Evolutionary conservation across 2,113 vertebrate species (phyloP).

Genomic region (Cebidichthys violaceus): DNA sequence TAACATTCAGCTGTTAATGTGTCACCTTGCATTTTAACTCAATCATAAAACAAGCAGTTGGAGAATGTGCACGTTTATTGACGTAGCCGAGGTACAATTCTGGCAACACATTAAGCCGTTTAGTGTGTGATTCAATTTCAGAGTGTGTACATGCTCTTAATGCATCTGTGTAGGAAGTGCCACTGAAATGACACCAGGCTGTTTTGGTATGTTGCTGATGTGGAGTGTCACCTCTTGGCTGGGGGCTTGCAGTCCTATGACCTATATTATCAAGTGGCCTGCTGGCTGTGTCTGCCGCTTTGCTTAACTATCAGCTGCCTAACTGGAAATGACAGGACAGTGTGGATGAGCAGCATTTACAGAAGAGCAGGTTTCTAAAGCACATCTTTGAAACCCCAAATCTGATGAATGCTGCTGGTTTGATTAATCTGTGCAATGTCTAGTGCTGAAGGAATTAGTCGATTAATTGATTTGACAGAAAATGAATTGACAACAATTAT

Average conservation of each 20-base stretch:
- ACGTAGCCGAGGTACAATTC: conserved; percentile 33
- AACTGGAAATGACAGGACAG: conserved; percentile 70
- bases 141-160: conserved; percentile 46
- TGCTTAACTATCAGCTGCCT: conserved; percentile 70
- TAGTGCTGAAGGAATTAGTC: not conserved
- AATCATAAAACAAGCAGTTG: conserved; percentile 54
- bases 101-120: conserved; percentile 41
- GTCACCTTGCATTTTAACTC: conserved; percentile 63
- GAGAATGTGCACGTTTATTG: conserved; percentile 33
- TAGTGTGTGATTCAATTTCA: conserved; percentile 1
- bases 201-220: conserved; percentile 65
- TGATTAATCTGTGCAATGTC: conserved; percentile 22
- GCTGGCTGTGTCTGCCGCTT: conserved; percentile 68
- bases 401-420: conserved; percentile 9
- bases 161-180: conserved; percentile 51
- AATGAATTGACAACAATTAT: not conserved
- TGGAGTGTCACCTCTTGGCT: conserved; percentile 74
- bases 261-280: conserved; percentile 77
- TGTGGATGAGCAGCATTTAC: conserved; percentile 63
- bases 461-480: conserved; percentile 24
- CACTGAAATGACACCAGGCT: conserved; percentile 56
- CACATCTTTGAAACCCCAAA: conserved; percentile 40
- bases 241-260: conserved; percentile 71
- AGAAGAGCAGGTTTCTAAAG: conserved; percentile 52
- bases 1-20: conserved; percentile 68